Evolutionary conservation across 2,888 invertebrate genomes (phyloP), one percentile per base, ranked within the genome.

Genomic region (Phyllotreta cruciferae): DNA sequence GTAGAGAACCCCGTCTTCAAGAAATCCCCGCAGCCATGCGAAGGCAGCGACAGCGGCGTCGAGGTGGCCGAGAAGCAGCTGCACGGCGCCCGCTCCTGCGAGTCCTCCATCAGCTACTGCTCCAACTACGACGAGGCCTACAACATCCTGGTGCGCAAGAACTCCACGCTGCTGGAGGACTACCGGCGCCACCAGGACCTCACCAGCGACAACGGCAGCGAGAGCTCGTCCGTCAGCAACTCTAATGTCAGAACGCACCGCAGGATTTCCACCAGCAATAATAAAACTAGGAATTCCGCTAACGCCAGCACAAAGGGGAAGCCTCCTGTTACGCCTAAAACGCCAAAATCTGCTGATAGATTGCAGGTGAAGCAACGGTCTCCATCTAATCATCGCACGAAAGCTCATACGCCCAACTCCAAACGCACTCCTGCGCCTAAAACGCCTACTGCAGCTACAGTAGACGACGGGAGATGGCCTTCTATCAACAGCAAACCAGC

Each of bases 21-120:
- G 57, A 70, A 69, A 36, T 63, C 56, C 35, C 58, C 62, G 14
- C 24, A 24, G 24, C 77, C 77, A 9, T 80, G 85, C 66, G 90
- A 91, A 66, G 92, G 92, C 62, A 92, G 91, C 77, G 92, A 92
- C 76, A 92, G 92, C 74, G 93, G 92, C 4, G 90, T 92, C 10
- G 92, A 92, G 75, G 89, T 91, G 1, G 78, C 83, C 62, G 83
- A 83, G 52, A 84, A 80, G 64, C 85, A 85, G 3, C 85, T 87
- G 7, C 77, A 82, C 44, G 86, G 88, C 53, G 88, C 87, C 49
- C 84, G 87, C 2, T 91, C 91, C 11, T 91, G 91, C 75, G 90
- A 90, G 69, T 91, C 91, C 42, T 91, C 91, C 68, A 86, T 91
- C 64, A 91, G 91, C 66, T 91, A 89, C 76, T 90, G 89, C 69